Percentiles rank a stretch among this genome's conserved stretches.
These are phyloP conservation scores for Scomber scombrus DNA, from an alignment of 2,113 vertebrate genomes.

Conservation along the genomic window DNA sequence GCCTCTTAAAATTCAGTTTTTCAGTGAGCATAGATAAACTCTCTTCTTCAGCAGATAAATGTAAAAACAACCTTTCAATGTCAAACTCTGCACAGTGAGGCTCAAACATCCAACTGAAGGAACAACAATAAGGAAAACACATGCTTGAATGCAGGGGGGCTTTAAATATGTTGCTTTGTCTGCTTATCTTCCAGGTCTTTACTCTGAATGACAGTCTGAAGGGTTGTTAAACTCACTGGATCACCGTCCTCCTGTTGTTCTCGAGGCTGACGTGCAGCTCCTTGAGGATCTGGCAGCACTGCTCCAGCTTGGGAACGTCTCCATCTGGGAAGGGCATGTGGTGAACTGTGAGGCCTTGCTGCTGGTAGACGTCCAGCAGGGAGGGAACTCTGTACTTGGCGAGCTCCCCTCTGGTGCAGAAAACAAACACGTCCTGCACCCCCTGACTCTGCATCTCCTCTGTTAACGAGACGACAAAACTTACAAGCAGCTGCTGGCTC, in stretches of 20 bases:
- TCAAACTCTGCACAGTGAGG: too few relatives aligned
- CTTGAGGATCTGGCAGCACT: slow-evolving; percentile 88
- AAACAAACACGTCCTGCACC: slow-evolving; percentile 91
- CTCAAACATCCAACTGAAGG: too few relatives aligned
- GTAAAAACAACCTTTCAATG: too few relatives aligned
- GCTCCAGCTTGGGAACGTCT: slow-evolving; percentile 85
- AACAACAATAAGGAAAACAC: too few relatives aligned
- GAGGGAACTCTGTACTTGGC: slow-evolving; percentile 90
- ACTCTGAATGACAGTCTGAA: background rate
- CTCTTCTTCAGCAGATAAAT: too few relatives aligned
- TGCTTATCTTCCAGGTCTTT: too few relatives aligned
- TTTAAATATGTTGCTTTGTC: too few relatives aligned
- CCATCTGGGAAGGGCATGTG: slow-evolving; percentile 90
- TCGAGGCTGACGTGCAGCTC: slow-evolving; percentile 87
- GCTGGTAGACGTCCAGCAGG: slow-evolving; percentile 87
- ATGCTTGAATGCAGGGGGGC: too few relatives aligned
- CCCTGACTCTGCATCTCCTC: slow-evolving; percentile 89
- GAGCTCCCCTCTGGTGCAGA: slow-evolving; percentile 92
- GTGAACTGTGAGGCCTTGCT: slow-evolving; percentile 86
- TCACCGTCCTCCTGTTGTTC: slow-evolving; percentile 85
- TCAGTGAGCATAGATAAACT: too few relatives aligned
- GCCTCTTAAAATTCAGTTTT: too few relatives aligned
- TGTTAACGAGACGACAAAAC: slow-evolving; percentile 62
- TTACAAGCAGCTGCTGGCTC: too few relatives aligned
- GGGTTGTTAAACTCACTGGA: slow-evolving; percentile 87